Evolutionary conservation across 2,888 invertebrate genomes (phyloP).

Genomic region (Linnaemya tessellans): DNA sequence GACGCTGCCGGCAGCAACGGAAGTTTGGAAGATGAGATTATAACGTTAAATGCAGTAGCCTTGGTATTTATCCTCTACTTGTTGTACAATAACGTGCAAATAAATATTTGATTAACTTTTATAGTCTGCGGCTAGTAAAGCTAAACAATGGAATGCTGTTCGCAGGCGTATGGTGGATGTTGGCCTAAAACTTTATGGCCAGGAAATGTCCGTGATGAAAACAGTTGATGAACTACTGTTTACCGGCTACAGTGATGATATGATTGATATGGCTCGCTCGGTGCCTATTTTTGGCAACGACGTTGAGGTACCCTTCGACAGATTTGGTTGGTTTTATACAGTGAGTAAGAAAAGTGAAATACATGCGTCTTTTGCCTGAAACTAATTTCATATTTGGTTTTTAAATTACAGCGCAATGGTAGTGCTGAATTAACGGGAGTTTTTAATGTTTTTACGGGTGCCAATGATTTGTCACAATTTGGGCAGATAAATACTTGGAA

Average conservation of each 20-base stretch:
- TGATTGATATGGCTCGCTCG: conserved; percentile 87
- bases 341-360: conserved; percentile 79
- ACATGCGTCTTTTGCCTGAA: background rate
- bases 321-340: conserved; percentile 93
- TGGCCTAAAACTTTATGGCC: conserved; percentile 85
- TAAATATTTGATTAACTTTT: conserved; percentile 44
- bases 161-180: conserved; percentile 86
- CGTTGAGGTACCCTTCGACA: conserved; percentile 87
- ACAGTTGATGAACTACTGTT: conserved; percentile 89
- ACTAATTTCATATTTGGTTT: background rate
- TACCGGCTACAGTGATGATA: conserved; percentile 90
- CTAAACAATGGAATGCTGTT: conserved; percentile 85
- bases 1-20: conserved; percentile 76
- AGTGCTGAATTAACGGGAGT: conserved; percentile 90
- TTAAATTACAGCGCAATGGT: conserved; percentile 88
- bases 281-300: conserved; percentile 85
- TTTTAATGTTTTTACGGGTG: conserved; percentile 90
- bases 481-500: conserved; percentile 91
- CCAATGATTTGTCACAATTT: conserved; percentile 85
- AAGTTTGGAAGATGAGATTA: conserved; percentile 75
- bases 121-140: conserved; percentile 84
- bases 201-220: conserved; percentile 86
- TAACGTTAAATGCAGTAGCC: conserved; percentile 88
- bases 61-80: conserved; percentile 85
- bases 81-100: background rate